Evolutionary conservation across 2,797 vertebrate species (phyloP).

Genomic region (Acanthornis magna): DNA sequence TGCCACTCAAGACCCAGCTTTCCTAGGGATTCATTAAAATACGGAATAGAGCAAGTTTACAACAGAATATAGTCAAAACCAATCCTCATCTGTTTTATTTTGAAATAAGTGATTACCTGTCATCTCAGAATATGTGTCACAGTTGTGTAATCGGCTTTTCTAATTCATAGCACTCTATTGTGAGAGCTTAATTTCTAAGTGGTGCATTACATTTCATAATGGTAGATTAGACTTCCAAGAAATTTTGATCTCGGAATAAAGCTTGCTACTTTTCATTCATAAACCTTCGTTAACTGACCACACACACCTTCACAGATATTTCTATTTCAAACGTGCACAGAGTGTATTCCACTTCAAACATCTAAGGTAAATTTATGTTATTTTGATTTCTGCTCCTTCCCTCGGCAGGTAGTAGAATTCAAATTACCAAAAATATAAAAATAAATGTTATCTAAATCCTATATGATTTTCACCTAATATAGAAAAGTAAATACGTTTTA

Average conservation of each 20-base stretch:
- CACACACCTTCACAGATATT: background rate
- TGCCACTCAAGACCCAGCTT: background rate
- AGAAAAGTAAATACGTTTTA: background rate
- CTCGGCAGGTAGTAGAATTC: background rate
- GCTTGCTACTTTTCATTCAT: background rate
- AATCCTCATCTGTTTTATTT: background rate
- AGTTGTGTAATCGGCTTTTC: background rate
- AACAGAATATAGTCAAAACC: background rate
- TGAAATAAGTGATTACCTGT: background rate
- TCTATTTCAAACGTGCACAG: background rate
- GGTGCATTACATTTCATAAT: background rate
- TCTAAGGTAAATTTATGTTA: background rate
- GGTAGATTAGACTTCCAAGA: background rate
- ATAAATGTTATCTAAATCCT: background rate
- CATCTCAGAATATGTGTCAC: background rate
- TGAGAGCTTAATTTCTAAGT: background rate
- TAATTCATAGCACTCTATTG: background rate
- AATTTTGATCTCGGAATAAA: background rate
- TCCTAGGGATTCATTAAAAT: background rate
- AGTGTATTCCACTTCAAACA: background rate
- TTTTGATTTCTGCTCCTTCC: background rate
- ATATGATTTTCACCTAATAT: background rate
- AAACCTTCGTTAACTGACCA: background rate
- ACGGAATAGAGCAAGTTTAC: background rate
- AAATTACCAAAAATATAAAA: background rate